These are phyloP conservation scores for Oryctolagus cuniculus DNA, from an alignment of 2,113 vertebrate species.

Conservation along the genomic window mOryCun1.1 NC_091433.1:128243501-128244000, in stretches of 20 bases:
- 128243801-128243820: background rate
- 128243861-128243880: background rate
- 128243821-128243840: background rate
- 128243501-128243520: background rate
- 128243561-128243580: background rate
- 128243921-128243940: background rate
- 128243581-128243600: background rate
- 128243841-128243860: background rate
- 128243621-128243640: background rate
- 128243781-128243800: background rate
- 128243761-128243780: background rate
- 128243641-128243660: slow-evolving; percentile 7
- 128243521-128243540: background rate
- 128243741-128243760: background rate
- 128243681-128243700: slow-evolving; percentile 20
- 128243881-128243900: background rate
- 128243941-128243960: background rate
- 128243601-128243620: background rate
- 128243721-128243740: background rate
- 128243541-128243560: background rate
- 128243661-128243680: slow-evolving; percentile 9
- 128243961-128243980: background rate
- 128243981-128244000: background rate
- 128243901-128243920: slow-evolving; percentile 47
- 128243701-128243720: background rate